A percentile compares a stretch with the other conserved stretches of the same genome.
Evolutionary conservation across 2,113 vertebrate genomes (phyloP).

Genomic region (Piaya cayana): DNA sequence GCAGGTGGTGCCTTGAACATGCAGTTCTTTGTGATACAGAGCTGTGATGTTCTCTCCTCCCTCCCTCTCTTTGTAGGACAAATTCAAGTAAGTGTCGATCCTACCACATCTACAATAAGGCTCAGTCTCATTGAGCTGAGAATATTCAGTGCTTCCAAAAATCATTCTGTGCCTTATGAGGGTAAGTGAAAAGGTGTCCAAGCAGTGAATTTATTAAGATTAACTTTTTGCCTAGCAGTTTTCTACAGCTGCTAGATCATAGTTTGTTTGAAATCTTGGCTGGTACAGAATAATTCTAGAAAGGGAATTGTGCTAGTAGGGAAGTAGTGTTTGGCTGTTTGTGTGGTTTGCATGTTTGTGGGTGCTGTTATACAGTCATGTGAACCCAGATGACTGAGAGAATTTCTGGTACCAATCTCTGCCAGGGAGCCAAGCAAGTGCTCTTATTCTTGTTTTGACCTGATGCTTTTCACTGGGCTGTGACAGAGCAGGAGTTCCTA

Average conservation of each 20-base stretch:
- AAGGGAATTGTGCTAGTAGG: neutral
- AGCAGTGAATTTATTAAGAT: slow-evolving; percentile 50
- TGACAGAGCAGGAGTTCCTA: neutral
- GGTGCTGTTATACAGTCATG: neutral
- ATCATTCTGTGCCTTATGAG: neutral
- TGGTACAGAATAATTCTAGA: neutral
- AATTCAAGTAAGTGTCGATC: neutral
- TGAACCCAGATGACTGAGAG: neutral
- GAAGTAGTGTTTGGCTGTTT: neutral
- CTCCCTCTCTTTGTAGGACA: neutral
- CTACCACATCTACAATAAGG: neutral
- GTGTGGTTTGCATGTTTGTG: neutral
- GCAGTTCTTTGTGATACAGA: neutral
- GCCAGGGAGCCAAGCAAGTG: neutral
- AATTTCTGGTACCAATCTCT: neutral
- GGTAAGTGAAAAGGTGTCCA: slow-evolving; percentile 45
- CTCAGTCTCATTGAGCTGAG: neutral
- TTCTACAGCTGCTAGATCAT: slow-evolving; percentile 10
- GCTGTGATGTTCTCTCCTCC: neutral
- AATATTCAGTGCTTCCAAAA: neutral
- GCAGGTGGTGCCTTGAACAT: neutral
- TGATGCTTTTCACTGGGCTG: neutral
- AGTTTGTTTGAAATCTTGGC: neutral
- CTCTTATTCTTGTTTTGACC: neutral
- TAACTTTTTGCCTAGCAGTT: neutral